These are phyloP conservation scores for Proctacanthus coquilletti DNA, from an alignment of 1,140 invertebrate species.

Conservation along the genomic window DNA sequence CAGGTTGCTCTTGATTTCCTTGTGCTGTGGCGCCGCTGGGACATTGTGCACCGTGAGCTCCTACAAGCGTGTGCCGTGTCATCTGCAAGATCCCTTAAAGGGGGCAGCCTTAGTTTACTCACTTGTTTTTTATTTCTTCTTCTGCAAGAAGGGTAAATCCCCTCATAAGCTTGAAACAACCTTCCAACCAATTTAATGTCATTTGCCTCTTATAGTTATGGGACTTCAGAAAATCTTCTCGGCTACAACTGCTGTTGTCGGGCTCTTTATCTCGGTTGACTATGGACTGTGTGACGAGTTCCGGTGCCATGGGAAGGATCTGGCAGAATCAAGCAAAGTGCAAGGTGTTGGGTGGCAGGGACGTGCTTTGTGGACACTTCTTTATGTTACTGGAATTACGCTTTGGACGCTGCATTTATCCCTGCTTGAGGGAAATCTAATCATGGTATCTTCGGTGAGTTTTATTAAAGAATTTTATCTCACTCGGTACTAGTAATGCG, in stretches of 20 bases:
- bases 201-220: too few relatives aligned
- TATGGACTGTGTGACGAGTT: conserved; percentile 45
- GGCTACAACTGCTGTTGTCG: conserved; percentile 39
- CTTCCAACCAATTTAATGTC: too few relatives aligned
- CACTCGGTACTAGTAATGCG: too few relatives aligned
- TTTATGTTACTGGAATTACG: conserved; percentile 36
- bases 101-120: conserved; percentile 39
- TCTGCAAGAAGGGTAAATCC: conserved; percentile 40
- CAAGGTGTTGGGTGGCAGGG: conserved; percentile 33
- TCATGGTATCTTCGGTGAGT: conserved; percentile 2
- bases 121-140: conserved; percentile 42
- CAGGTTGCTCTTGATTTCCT: conserved; percentile 3
- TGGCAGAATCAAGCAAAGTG: conserved; percentile 12
- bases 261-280: conserved; percentile 43
- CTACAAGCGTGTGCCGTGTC: conserved; percentile 35
- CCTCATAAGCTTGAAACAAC: neutral
- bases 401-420: conserved; percentile 37
- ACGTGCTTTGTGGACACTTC: conserved; percentile 37
- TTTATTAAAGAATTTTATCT: too few relatives aligned
- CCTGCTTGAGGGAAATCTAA: conserved; percentile 31
- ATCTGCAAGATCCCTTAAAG: conserved; percentile 43
- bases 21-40: conserved; percentile 4
- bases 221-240: conserved; percentile 41
- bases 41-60: conserved; percentile 3
- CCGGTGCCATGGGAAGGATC: conserved; percentile 36